phyloP scores from a whole-genome alignment of 2,797 vertebrate genomes.

The Paramormyrops hopkinsi region DNA sequence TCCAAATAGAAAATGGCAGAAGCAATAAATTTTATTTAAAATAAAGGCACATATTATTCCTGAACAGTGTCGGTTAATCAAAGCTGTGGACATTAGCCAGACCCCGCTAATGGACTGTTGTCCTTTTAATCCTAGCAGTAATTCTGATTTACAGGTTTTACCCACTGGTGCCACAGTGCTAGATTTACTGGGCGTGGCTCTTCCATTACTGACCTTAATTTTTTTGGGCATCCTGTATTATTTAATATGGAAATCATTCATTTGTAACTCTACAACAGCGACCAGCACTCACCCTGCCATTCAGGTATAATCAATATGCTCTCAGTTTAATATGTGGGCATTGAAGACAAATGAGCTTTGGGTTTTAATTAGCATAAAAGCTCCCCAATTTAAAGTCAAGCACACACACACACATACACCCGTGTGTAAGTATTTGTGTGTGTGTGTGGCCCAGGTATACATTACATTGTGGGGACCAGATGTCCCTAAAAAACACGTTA shows the following conservation, averaged over 20 bases:
- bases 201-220: conserved; percentile 1
- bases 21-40: conserved; percentile 19
- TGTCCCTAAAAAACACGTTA: neutral
- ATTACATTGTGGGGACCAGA: neutral
- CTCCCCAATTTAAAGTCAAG: neutral
- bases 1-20: neutral
- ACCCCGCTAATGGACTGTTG: conserved; percentile 19
- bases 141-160: conserved; percentile 23
- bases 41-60: conserved; percentile 17
- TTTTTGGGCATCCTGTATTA: neutral
- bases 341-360: neutral
- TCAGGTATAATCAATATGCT: conserved; percentile 14
- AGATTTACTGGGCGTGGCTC: neutral
- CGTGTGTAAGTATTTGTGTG: neutral
- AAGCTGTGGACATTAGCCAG: conserved; percentile 1
- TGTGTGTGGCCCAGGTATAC: neutral
- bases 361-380: neutral
- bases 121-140: neutral
- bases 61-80: conserved; percentile 20
- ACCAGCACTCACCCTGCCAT: neutral
- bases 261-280: neutral
- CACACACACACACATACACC: neutral
- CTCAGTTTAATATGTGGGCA: neutral
- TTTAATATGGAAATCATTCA: neutral
- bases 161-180: conserved; percentile 1